Evolutionary conservation across 2,797 vertebrate genomes (phyloP), one percentile per base, ranked within the genome.

Genomic region (Amphiprion clarkii): DNA sequence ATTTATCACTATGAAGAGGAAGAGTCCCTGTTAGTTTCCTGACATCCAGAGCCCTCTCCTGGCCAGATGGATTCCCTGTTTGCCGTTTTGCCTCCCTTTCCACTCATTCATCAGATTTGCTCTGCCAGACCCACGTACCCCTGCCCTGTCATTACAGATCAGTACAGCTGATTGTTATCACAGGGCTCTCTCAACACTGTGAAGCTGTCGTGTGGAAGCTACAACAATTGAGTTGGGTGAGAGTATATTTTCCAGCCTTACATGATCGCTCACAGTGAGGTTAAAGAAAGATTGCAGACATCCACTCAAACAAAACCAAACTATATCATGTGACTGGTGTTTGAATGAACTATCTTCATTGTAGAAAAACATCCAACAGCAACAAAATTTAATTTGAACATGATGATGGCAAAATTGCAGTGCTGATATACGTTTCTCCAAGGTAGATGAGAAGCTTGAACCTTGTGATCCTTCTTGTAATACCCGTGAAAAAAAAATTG

Each of bases 1-100:
- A 66, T 78, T 78, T 83, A 74, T 48, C 46, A 40, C 63, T 27
- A 25, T 71, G 71, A 59, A 40, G 57, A 72, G 42, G 69, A 61
- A 40, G 57, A 72, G 42, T 48, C 25, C 31, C 19, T 39, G 83
- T 85, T 82, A 85, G 90, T 93, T 92, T 88, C 69, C 91, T 93
- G 91, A 93, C 92, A 91, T 88, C 77, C 90, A 92, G 93, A 94
- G 94, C 94, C 94, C 94, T 90, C 95, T 95, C 85, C 94, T 95
- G 94, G 94, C 71, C 88, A 84, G 52, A 92, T 68, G 49, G 72
- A 82, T 85, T 85, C 64, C 69, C 59, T 92, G 72, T 90, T 67
- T 76, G 42, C 61, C 66, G 10, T 54, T 78, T 73, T 44, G 63
- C 66, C 79, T 87, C 46, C 64, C 54, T 80, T 67, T 84, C 23